Evolutionary conservation across 2,113 vertebrate genomes (phyloP), one percentile per base, ranked within the genome.

Genomic region (Heterochromis multidens): DNA sequence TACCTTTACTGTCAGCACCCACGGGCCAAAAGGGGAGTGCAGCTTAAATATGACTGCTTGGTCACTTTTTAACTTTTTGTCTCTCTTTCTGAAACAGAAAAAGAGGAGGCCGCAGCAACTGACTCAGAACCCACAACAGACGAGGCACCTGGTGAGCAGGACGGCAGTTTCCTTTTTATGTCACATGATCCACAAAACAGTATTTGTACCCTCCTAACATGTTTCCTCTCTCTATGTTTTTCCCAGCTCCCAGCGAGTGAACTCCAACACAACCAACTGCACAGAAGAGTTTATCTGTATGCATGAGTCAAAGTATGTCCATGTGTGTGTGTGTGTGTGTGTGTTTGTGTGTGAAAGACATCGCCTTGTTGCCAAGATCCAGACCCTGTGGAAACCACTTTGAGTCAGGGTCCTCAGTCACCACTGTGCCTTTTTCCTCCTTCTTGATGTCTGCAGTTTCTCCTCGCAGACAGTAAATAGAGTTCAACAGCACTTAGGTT

Each of bases 291-390:
- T 86, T 25, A 67, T 83, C 19, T 83, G 70, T 60, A 57, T 58
- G 80, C 49, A 37, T 31, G 82, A 86, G 54, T 88, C 54, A 83
- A 74, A 70, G 86, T 58, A 31, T 63, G 81, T 76, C 27, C 10
- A 60, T 74, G 31, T 43, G 29, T 35, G 23, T 57, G 84, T 43
- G 52, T 56, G 21, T n/a, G 79, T 76, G 12, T 37, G 8, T 43
- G 29, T 59, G 77, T 35, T 29, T 58, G 37, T 62, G 78, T 84
- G 57, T 25, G 77, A 62, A 58, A 92, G 79, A 92, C 35, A 62
- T 83, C 5, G 13, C 77, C 88, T 89, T 33, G 92, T 96, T 96
- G 95, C 96, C 96, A 96, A 95, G 93, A 92, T 87, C 88, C 89
- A 87, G 89, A 93, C 89, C 87, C 85, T 80, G 80, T 61, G 91